phyloP scores from a whole-genome alignment of 2,797 vertebrate genomes.

The Crocodylus rhombifer region DNA sequence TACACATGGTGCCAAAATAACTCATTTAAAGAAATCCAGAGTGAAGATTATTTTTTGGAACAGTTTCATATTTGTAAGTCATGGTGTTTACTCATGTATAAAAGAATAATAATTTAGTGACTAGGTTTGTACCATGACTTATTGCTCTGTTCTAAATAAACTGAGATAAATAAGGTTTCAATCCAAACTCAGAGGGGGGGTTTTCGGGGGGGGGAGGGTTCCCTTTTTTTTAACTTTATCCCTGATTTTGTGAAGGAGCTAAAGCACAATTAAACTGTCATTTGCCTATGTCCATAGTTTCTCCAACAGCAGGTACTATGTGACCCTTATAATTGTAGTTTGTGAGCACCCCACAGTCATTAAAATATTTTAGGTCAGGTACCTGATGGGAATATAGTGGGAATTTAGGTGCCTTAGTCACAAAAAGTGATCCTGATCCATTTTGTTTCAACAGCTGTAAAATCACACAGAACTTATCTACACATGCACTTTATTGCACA shows the following conservation, averaged over 20 bases:
- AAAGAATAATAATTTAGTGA: not conserved
- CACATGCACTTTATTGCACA: too few relatives aligned
- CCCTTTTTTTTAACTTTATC: not conserved
- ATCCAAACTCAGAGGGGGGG: too few relatives aligned
- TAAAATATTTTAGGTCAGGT: not conserved
- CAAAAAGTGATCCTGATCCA: too few relatives aligned
- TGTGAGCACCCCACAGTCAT: not conserved
- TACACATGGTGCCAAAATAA: conserved; percentile 57
- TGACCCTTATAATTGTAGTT: not conserved
- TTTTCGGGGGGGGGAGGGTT: too few relatives aligned
- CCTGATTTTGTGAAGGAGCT: not conserved
- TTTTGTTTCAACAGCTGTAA: too few relatives aligned
- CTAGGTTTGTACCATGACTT: conserved; percentile 47
- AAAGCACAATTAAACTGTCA: not conserved
- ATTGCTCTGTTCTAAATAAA: conserved; percentile 37
- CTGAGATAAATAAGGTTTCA: not conserved
- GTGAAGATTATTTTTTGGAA: conserved; percentile 51
- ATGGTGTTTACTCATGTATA: conserved; percentile 46
- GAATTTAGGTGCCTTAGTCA: too few relatives aligned
- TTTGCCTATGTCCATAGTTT: not conserved
- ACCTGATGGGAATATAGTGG: too few relatives aligned
- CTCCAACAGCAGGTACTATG: not conserved
- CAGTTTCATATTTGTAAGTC: conserved; percentile 41
- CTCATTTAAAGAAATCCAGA: conserved; percentile 57
- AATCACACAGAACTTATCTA: too few relatives aligned